Base-by-base conservation (phyloP, 2,797 vertebrate species). In the Spinus pinus region DNA sequence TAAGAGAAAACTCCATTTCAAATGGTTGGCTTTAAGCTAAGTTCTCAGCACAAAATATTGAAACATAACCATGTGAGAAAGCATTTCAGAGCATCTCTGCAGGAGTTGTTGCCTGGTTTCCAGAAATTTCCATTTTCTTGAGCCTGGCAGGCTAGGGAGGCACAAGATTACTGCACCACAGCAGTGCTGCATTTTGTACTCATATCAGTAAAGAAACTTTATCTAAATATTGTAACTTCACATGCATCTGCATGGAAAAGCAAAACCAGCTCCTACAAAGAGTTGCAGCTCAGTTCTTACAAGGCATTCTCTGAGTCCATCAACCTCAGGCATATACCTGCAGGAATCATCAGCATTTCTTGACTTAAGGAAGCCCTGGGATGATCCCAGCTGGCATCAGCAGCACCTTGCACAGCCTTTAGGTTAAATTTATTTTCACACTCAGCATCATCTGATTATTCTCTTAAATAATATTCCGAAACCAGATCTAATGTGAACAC, bases 251-350 rank as follows among this genome's bases (percentile, higher is more conserved):
- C 72, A 78, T 72, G 50, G 72, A 75, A 69, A 75, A 83, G 30
- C 65, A 93, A 81, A 88, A 44, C 2, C 74, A 86, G 51, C 41
- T 62, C 10, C 54, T 73, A 46, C 51, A 65, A 53, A 60, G 9
- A 53, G 37, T 8, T 88, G 82, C 65, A 91, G 50, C 82, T 71
- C 72, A 41, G 25, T 64, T 51, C 65, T 35, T 39, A 51, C 7
- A 0, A 21, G 35, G 33, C 8, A 1, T 42, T 61, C 3, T 1
- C n/a, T n/a, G 4, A 8, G 19, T 6, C 50, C 23, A 1, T 15
- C 25, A 17, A 6, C 14, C 27, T 31, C 20, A 33, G 41, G 35
- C n/a, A 50, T 18, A 50, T 27, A 27, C 12, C 50, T 57, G 31
- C 44, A 11, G 51, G 46, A 79, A 27, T 11, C 4, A 17, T 24